These are phyloP conservation scores for Sakesphorus luctuosus DNA, from an alignment of 2,113 vertebrate species.

Conservation along the genomic window DNA sequence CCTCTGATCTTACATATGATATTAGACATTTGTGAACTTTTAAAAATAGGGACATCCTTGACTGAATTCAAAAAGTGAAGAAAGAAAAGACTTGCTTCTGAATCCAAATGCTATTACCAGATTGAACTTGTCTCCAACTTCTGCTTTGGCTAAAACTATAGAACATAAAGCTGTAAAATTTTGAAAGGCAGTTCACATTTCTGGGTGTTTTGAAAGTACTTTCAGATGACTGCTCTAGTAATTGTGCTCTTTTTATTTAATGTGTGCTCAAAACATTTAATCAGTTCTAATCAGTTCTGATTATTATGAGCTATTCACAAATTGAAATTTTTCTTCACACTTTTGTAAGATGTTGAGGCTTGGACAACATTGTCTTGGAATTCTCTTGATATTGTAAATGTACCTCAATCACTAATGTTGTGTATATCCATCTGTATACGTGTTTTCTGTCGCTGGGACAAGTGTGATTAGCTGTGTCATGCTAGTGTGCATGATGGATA, in stretches of 20 bases:
- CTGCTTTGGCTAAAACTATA: background rate
- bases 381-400: background rate
- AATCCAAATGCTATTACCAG: background rate
- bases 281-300: background rate
- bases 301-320: background rate
- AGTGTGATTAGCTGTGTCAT: background rate
- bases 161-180: background rate
- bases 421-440: fast-evolving
- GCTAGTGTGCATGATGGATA: background rate
- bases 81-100: background rate
- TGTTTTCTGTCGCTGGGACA: background rate
- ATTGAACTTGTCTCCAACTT: background rate
- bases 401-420: background rate
- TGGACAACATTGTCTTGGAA: background rate
- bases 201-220: background rate
- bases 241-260: background rate
- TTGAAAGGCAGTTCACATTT: background rate
- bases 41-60: background rate
- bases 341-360: background rate
- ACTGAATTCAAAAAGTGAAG: background rate
- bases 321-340: background rate
- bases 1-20: background rate
- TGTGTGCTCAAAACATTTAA: background rate
- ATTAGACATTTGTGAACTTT: background rate
- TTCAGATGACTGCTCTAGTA: background rate